These are phyloP conservation scores for Cheilosia soror DNA, from an alignment of 2,888 invertebrate genomes.

Conservation along the genomic window DNA sequence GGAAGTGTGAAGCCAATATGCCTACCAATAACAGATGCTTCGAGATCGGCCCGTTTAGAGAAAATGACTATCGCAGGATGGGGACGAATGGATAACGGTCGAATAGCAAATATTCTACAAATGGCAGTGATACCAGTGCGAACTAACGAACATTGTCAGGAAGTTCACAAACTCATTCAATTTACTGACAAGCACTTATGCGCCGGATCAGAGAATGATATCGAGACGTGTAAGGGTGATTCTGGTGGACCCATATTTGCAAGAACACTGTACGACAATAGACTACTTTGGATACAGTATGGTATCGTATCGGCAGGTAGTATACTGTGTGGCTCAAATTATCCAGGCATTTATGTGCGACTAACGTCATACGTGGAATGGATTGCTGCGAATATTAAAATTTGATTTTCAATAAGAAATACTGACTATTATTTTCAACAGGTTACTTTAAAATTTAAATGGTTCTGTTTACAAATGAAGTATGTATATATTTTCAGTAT, in stretches of 20 bases:
- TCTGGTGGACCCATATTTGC: constrained; percentile 79
- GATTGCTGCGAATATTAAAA: constrained; percentile 81
- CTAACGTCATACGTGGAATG: constrained; percentile 85
- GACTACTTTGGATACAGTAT: constrained; percentile 79
- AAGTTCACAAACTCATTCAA: constrained; percentile 79
- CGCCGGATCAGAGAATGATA: constrained; percentile 84
- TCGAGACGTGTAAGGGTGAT: constrained; percentile 73
- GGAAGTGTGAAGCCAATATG: constrained; percentile 80
- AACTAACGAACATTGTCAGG: constrained; percentile 76
- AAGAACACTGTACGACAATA: no score
- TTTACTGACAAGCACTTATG: constrained; percentile 84
- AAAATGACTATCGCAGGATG: constrained; percentile 79
- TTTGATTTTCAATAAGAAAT: no score
- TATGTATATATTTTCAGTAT: no score
- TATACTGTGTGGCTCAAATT: constrained; percentile 83
- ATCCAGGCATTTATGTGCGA: constrained; percentile 86
- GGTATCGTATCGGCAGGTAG: constrained; percentile 88
- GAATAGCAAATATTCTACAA: constrained; percentile 71
- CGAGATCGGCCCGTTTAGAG: constrained; percentile 46
- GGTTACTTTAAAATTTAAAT: no score
- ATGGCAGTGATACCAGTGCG: constrained; percentile 77
- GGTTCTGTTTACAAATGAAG: no score
- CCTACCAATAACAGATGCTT: constrained; percentile 78
- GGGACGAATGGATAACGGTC: constrained; percentile 79
- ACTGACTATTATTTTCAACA: no score